Conservation (phyloP, 2,888 invertebrate genomes). For the Chaitophorus viminalis region DNA sequence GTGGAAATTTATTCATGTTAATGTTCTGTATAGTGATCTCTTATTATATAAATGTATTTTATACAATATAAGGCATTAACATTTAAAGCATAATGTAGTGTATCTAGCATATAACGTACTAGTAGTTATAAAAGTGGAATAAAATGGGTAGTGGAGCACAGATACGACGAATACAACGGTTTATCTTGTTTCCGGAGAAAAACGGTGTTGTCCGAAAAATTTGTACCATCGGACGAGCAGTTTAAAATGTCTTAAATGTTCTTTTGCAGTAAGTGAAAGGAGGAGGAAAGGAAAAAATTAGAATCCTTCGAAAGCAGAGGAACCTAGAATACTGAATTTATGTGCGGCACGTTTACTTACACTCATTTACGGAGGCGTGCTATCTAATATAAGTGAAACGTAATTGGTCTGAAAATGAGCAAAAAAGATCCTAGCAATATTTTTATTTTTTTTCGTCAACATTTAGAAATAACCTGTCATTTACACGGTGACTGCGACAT, state of each 20-base stretch:
- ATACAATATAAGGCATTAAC: no score
- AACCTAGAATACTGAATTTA: not conserved
- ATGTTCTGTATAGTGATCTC: no score
- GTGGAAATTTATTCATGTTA: no score
- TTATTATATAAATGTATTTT: no score
- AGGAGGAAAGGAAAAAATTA: not conserved
- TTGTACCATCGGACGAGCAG: not conserved
- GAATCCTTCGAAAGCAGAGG: slow-evolving; percentile 2
- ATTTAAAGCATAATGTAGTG: no score
- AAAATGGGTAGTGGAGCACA: not conserved
- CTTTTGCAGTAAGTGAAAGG: not conserved
- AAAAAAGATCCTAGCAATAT: not conserved
- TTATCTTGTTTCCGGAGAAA: not conserved
- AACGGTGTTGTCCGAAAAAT: not conserved
- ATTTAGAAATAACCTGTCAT: not conserved
- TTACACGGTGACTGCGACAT: not conserved
- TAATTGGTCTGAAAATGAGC: not conserved
- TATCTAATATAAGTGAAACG: not conserved
- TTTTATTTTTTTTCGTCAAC: not conserved
- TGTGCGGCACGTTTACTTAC: not conserved
- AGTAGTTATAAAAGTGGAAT: no score
- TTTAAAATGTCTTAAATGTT: not conserved
- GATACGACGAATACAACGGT: not conserved
- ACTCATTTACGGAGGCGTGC: not conserved
- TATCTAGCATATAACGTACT: no score